These are phyloP conservation scores for Macrosiphum euphorbiae DNA, from an alignment of 2,888 invertebrate genomes.

Conservation along the genomic window DNA sequence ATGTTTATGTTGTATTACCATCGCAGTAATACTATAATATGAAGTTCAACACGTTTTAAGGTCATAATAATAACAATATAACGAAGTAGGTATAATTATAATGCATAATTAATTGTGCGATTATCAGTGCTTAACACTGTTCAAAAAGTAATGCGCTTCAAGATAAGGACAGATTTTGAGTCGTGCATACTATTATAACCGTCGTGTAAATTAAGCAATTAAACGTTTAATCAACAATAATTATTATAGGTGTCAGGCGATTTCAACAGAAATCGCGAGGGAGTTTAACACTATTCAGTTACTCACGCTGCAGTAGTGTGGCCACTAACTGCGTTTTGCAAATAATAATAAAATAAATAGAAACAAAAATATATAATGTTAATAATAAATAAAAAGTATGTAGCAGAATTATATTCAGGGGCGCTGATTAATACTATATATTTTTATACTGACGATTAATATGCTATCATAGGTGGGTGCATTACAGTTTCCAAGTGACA, in stretches of 20 bases:
- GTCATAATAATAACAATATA: background rate
- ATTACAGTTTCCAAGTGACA: background rate
- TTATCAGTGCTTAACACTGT: background rate
- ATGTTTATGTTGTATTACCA: constrained; percentile 1
- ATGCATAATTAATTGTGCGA: constrained; percentile 10
- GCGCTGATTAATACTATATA: background rate
- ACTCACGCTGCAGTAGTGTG: background rate
- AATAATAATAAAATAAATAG: background rate
- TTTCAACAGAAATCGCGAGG: background rate
- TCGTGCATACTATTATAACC: background rate
- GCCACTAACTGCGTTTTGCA: background rate
- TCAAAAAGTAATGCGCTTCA: background rate
- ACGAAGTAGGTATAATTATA: background rate
- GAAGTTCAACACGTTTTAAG: background rate
- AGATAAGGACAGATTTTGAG: background rate
- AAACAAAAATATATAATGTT: background rate
- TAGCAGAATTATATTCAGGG: background rate
- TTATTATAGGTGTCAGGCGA: background rate
- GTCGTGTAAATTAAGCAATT: background rate
- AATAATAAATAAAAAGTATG: background rate
- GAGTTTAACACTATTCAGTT: background rate
- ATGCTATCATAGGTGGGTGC: background rate
- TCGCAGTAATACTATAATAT: background rate
- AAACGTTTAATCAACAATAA: background rate
- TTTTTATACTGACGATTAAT: background rate